A percentile compares a stretch with the other conserved stretches of the same genome.
phyloP scores from a whole-genome alignment of 2,113 vertebrate genomes.

The Panthera leo region DNA sequence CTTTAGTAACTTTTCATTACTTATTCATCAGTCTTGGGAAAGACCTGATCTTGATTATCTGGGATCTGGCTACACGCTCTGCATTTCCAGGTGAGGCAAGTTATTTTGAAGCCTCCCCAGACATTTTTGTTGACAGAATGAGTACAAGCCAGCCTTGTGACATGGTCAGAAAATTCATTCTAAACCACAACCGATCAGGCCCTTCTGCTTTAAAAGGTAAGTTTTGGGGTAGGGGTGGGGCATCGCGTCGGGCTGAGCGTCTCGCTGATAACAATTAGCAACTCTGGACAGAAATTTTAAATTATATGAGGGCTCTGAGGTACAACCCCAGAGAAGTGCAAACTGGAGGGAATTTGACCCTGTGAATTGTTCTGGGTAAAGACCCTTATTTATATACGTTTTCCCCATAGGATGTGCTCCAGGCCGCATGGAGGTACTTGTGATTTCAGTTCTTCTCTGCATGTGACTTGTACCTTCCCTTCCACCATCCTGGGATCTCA shows the following conservation, averaged over 20 bases:
- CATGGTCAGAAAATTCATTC: neutral
- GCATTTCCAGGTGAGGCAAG: neutral
- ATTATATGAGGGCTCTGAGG: neutral
- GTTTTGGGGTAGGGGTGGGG: fast-evolving
- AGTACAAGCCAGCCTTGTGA: neutral
- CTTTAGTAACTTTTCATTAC: fast-evolving
- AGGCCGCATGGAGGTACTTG: neutral
- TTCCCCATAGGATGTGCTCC: fast-evolving
- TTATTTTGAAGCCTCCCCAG: neutral
- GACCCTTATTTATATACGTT: too few relatives aligned
- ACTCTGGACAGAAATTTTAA: neutral
- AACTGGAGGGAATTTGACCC: too few relatives aligned
- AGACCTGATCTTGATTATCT: neutral
- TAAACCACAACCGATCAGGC: fast-evolving
- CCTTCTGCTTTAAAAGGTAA: neutral
- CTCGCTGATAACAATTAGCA: neutral
- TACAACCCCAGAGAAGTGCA: neutral
- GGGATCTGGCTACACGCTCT: neutral
- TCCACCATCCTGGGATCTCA: neutral
- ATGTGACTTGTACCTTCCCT: neutral
- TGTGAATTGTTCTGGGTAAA: neutral
- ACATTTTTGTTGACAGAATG: neutral
- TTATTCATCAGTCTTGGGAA: neutral
- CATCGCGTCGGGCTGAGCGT: fast-evolving
- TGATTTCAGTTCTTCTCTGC: neutral